Conservation (phyloP, 2,888 invertebrate species). For the Parnassius apollo region DNA sequence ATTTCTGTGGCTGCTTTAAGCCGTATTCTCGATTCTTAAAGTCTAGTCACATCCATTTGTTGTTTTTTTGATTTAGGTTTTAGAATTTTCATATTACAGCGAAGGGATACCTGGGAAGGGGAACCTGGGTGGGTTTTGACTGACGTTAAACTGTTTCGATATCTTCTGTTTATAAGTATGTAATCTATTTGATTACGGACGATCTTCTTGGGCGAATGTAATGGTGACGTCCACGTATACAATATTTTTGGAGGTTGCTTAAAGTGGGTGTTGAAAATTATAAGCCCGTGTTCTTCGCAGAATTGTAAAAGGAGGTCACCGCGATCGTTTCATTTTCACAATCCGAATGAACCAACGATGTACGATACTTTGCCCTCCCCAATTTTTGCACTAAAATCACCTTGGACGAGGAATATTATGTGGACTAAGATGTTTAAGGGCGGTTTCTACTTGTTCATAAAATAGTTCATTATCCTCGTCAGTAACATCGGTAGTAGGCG, state of each 20-base stretch:
- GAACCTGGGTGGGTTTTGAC: constrained; percentile 1
- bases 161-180: constrained; percentile 23
- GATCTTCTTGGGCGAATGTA: too few relatives aligned
- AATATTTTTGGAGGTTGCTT: too few relatives aligned
- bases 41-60: constrained; percentile 2
- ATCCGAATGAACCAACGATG: not conserved
- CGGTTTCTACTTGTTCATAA: too few relatives aligned
- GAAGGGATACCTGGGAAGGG: constrained; percentile 1
- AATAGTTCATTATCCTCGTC: too few relatives aligned
- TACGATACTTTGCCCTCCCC: not conserved
- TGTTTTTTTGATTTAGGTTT: not conserved
- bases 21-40: not conserved
- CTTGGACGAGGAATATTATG: constrained; percentile 1
- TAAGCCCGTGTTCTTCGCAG: too few relatives aligned
- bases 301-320: constrained; percentile 16
- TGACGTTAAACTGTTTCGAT: not conserved
- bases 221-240: too few relatives aligned
- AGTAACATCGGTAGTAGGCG: too few relatives aligned
- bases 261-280: too few relatives aligned
- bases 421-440: too few relatives aligned
- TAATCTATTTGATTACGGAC: constrained; percentile 25
- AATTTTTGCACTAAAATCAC: constrained; percentile 19
- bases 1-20: too few relatives aligned
- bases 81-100: not conserved
- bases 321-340: constrained; percentile 13